Evolutionary conservation across 1,140 invertebrate genomes (phyloP).

Genomic region (Ceratosolen fusciceps): DNA sequence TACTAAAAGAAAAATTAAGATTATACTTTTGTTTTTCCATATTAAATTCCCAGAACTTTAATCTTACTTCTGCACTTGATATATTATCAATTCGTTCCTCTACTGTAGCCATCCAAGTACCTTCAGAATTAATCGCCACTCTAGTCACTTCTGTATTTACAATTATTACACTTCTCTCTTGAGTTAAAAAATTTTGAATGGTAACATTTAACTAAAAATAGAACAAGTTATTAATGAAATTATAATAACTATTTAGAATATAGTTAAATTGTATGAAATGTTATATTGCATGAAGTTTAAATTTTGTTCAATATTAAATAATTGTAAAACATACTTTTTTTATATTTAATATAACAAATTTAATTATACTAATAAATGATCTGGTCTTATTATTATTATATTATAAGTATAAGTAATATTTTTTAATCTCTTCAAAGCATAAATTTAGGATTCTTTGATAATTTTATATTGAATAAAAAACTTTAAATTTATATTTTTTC

Average conservation of each 20-base stretch:
- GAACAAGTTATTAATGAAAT: neutral
- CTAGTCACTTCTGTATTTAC: slow-evolving; percentile 80
- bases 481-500: slow-evolving; percentile 9
- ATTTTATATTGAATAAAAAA: neutral
- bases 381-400: no score
- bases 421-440: no score
- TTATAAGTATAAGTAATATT: no score
- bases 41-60: slow-evolving; percentile 87
- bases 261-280: no score
- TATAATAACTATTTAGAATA: no score
- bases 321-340: no score
- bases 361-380: no score
- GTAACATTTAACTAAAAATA: slow-evolving; percentile 81
- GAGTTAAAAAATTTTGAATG: slow-evolving; percentile 79
- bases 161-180: slow-evolving; percentile 74
- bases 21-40: slow-evolving; percentile 76
- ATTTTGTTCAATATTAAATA: no score
- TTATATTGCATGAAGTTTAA: no score
- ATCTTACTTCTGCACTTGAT: slow-evolving; percentile 75
- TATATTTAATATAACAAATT: no score
- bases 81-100: slow-evolving; percentile 77
- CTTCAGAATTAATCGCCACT: slow-evolving; percentile 77
- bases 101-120: slow-evolving; percentile 85
- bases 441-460: neutral
- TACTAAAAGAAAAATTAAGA: slow-evolving; percentile 13